phyloP scores from a whole-genome alignment of 2,113 vertebrate species.

The Callaeas wilsoni region DNA sequence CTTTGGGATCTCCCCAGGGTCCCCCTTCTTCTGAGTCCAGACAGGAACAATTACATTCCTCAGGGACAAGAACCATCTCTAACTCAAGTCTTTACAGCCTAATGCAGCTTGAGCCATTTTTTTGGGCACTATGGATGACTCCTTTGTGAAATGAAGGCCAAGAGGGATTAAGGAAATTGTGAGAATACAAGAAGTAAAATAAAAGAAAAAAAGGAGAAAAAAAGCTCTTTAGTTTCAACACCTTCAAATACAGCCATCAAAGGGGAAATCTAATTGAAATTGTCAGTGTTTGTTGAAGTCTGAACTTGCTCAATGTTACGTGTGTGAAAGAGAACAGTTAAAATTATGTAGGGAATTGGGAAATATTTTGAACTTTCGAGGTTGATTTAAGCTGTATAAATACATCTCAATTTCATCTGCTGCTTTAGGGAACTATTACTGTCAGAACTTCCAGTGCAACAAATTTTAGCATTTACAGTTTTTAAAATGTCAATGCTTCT shows the following conservation, averaged over 20 bases:
- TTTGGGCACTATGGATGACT: background rate
- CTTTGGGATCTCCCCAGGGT: fast-evolving
- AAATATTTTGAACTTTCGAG: background rate
- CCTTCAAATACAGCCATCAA: background rate
- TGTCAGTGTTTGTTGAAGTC: background rate
- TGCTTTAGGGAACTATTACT: background rate
- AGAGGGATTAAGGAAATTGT: background rate
- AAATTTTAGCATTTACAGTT: background rate
- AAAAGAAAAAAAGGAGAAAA: background rate
- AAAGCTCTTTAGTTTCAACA: background rate
- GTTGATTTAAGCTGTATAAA: slow-evolving; percentile 9
- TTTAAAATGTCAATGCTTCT: background rate
- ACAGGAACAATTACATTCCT: background rate
- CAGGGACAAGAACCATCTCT: background rate
- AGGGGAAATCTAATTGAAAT: background rate
- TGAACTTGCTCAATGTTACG: background rate
- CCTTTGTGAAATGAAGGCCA: background rate
- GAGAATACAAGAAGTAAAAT: background rate
- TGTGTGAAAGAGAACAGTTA: background rate
- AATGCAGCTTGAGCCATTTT: background rate
- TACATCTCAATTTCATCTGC: background rate
- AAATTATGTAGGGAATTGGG: slow-evolving; percentile 13
- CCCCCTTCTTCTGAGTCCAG: background rate
- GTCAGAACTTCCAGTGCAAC: background rate
- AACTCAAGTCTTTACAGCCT: background rate